Evolutionary conservation across 1,140 invertebrate genomes (phyloP), one percentile per base, ranked within the genome.

Genomic region (Asobara japonica): DNA sequence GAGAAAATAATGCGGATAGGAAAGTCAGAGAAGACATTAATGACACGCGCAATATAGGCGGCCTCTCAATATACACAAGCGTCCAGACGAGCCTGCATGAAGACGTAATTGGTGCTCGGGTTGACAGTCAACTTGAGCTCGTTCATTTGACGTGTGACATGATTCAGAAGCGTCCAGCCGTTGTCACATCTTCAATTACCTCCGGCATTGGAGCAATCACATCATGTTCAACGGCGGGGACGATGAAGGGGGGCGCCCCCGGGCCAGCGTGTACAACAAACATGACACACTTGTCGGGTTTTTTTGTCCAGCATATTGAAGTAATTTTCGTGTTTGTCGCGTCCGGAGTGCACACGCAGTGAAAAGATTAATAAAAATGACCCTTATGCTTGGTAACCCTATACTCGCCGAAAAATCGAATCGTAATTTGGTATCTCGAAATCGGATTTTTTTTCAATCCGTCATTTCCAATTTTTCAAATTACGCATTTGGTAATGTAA

Each of bases 111-210:
- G 67, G 67, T 69, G 11, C 67, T 31, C 31, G 16, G 20, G 16
- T 22, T 69, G 67, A 69, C 67, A 69, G 66, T 68, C 66, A 30
- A 56, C 29, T 31, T 2, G 31, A n/a, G 25, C 18, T 60, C 18
- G 27, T 69, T 86, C 79, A 86, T 86, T 86, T 84, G 84, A 86
- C 84, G 79, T 85, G 83, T 86, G 82, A 85, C 84, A 86, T 86
- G 84, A 86, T 86, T 86, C 83, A 84, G 84, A 79, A 80, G 83
- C 83, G 79, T 85, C 83, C 83, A 84, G 79, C 79, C 84, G 82
- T 85, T 85, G 83, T 85, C 83, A 84, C 83, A 83, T 86, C 83
- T 86, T 84, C 83, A 86, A 85, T 86, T 86, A 84, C 79, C 80
- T 69, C 48, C 51, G 67, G 51, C 67, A 69, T 61, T 62, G 27